phyloP scores from a whole-genome alignment of 2,113 vertebrate genomes.

The Chaenogobius annularis region DNA sequence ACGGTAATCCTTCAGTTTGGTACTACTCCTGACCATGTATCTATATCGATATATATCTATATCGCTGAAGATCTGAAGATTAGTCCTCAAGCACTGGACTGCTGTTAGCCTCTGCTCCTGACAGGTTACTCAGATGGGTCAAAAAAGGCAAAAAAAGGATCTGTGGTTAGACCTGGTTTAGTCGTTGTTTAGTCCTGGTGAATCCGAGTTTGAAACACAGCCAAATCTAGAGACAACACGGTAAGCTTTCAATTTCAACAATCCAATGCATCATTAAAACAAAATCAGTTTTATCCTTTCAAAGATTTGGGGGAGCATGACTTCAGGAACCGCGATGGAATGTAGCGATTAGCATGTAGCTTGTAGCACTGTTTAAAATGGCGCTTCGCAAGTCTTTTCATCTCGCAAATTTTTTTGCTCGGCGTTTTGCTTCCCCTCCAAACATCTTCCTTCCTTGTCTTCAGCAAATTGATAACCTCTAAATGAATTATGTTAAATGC shows the following conservation, averaged over 20 bases:
- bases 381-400: conserved; percentile 69
- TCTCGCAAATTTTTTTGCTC: conserved; percentile 62
- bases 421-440: conserved; percentile 61
- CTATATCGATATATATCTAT: background rate
- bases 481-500: conserved; percentile 82
- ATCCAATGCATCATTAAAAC: conserved; percentile 38
- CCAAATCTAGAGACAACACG: background rate
- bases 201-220: too few species aligned
- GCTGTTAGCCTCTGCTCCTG: too few species aligned
- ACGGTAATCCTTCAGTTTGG: background rate
- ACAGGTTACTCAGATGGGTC: too few species aligned
- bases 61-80: background rate
- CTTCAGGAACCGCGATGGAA: conserved; percentile 56
- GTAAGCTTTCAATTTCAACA: conserved; percentile 43
- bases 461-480: conserved; percentile 82
- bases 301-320: conserved; percentile 66
- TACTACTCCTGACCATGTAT: too few species aligned
- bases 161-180: background rate
- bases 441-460: conserved; percentile 75
- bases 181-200: background rate
- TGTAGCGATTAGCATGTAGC: conserved; percentile 62
- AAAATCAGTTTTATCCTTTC: conserved; percentile 60
- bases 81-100: background rate
- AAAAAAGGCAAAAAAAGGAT: background rate
- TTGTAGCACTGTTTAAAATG: conserved; percentile 58